These are phyloP conservation scores for Anaspis maculata DNA, from an alignment of 2,888 invertebrate genomes.

Conservation along the genomic window DNA sequence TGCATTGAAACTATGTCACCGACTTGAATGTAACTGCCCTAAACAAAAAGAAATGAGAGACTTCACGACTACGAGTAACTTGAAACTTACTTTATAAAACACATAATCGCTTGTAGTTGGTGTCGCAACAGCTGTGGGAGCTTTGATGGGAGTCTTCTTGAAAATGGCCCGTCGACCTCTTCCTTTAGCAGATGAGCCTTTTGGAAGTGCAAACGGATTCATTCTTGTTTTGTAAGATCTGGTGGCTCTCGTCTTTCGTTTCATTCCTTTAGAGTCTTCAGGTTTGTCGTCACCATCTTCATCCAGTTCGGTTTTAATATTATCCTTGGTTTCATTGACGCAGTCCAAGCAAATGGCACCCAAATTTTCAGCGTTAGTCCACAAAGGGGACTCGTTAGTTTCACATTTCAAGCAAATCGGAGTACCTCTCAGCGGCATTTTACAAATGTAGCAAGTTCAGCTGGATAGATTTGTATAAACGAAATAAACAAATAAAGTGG, in stretches of 20 bases:
- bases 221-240: slow-evolving; percentile 43
- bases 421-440: slow-evolving; percentile 44
- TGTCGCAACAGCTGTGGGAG: slow-evolving; percentile 72
- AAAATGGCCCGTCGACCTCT: slow-evolving; percentile 70
- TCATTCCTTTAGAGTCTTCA: slow-evolving; percentile 47
- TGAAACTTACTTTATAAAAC: slow-evolving; percentile 56
- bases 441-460: no score
- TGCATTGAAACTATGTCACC: slow-evolving; percentile 86
- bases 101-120: slow-evolving; percentile 72
- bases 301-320: slow-evolving; percentile 33
- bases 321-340: slow-evolving; percentile 48
- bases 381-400: slow-evolving; percentile 60
- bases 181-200: slow-evolving; percentile 50
- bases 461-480: no score
- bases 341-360: slow-evolving; percentile 74
- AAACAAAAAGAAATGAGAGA: slow-evolving; percentile 21
- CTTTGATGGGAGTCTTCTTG: slow-evolving; percentile 71
- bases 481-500: no score
- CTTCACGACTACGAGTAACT: slow-evolving; percentile 1
- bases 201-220: slow-evolving; percentile 42
- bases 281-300: slow-evolving; percentile 30
- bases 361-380: slow-evolving; percentile 61
- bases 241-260: slow-evolving; percentile 51
- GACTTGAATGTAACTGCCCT: slow-evolving; percentile 75
- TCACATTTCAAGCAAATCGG: slow-evolving; percentile 65